Evolutionary conservation across 2,888 invertebrate species (phyloP).

Genomic region (Laothoe populi): DNA sequence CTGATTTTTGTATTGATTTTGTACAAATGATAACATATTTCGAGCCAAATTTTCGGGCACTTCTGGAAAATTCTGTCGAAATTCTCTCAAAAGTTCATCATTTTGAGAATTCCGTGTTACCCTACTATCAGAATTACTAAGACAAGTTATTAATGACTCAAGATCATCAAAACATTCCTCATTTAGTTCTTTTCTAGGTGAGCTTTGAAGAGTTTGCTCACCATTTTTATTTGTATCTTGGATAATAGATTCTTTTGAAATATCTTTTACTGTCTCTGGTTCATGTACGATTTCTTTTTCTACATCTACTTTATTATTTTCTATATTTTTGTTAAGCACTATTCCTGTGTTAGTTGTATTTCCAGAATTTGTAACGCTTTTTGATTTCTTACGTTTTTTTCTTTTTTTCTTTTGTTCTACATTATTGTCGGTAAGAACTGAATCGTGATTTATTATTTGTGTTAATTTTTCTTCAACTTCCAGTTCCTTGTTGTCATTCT

Average conservation of each 20-base stretch:
- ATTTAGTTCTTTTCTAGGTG: neutral
- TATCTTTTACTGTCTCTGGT: conserved; percentile 11
- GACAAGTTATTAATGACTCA: conserved; percentile 1
- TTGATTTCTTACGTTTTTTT: conserved; percentile 7
- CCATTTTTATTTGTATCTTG: conserved; percentile 26
- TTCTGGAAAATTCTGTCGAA: conserved; percentile 42
- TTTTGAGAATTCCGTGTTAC: conserved; percentile 34
- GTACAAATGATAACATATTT: conserved; percentile 35
- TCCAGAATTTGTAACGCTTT: neutral
- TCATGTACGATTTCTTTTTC: neutral
- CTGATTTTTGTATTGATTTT: conserved; percentile 30
- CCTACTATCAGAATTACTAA: conserved; percentile 17
- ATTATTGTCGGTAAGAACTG: neutral
- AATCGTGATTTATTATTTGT: neutral
- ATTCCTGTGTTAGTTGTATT: neutral
- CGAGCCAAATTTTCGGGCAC: conserved; percentile 39
- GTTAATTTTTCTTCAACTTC: conserved; percentile 17
- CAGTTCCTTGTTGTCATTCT: neutral
- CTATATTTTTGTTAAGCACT: neutral
- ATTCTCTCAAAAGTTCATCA: conserved; percentile 37
- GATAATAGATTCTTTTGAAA: neutral
- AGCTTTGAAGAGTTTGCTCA: neutral
- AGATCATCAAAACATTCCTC: conserved; percentile 13
- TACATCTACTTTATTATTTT: conserved; percentile 32
- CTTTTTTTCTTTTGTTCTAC: neutral